phyloP scores from a whole-genome alignment of 2,113 vertebrate genomes.

The Callocephalon fimbriatum region DNA sequence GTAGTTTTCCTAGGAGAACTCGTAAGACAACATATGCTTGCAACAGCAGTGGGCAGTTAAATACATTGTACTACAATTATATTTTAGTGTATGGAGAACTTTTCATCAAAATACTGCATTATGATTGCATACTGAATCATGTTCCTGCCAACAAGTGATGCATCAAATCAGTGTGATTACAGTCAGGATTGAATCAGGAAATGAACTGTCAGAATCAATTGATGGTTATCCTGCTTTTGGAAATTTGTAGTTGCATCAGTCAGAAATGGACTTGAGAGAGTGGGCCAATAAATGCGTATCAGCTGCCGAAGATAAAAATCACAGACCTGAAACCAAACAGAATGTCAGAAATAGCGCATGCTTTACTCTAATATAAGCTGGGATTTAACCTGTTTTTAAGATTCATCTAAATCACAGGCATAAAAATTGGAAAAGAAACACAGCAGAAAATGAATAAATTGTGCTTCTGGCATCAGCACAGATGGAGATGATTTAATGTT shows the following conservation, averaged over 20 bases:
- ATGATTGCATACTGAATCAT: conserved; percentile 26
- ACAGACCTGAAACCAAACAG: neutral
- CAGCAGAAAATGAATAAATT: neutral
- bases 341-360: neutral
- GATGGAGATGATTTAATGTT: neutral
- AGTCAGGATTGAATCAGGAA: conserved; percentile 50
- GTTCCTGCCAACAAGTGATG: conserved; percentile 51
- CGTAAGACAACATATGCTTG: conserved; percentile 3
- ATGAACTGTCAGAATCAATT: conserved; percentile 54
- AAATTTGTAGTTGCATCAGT: conserved; percentile 38
- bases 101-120: conserved; percentile 35
- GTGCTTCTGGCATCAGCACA: neutral
- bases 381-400: neutral
- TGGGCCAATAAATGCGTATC: neutral
- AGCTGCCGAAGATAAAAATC: neutral
- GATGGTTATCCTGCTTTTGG: conserved; percentile 11
- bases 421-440: neutral
- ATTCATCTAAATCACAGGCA: neutral
- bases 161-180: conserved; percentile 53
- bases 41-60: conserved; percentile 34
- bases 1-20: conserved; percentile 32
- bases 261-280: neutral
- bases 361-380: neutral
- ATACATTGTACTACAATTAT: conserved; percentile 32
- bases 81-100: conserved; percentile 36